Conservation (phyloP, 2,888 invertebrate species). For the Drosophila bunnanda region DNA sequence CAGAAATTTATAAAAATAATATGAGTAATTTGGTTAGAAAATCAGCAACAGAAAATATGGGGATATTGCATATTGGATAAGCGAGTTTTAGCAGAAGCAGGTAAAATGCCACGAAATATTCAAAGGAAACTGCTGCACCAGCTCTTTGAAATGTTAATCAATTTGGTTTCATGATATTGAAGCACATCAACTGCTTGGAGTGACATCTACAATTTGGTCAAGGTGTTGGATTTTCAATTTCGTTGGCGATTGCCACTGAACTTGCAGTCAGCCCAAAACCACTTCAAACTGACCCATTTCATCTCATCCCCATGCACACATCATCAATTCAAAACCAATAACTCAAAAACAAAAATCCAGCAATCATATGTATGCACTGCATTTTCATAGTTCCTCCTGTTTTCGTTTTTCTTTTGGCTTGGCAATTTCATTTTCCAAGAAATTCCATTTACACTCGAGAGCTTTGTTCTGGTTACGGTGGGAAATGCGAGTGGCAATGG, state of each 20-base stretch:
- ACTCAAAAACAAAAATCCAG: slow-evolving; percentile 71
- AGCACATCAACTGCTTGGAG: not conserved
- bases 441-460: slow-evolving; percentile 76
- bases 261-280: slow-evolving; percentile 2
- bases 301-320: slow-evolving; percentile 18
- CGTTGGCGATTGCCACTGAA: slow-evolving; percentile 7
- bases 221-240: slow-evolving; percentile 10
- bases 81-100: no score
- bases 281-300: slow-evolving; percentile 14
- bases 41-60: not conserved
- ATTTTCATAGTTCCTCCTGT: slow-evolving; percentile 61
- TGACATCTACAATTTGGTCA: slow-evolving; percentile 11
- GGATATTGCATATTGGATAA: no score
- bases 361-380: slow-evolving; percentile 65
- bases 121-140: not conserved
- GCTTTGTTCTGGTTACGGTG: slow-evolving; percentile 57
- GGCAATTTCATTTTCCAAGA: slow-evolving; percentile 70
- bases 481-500: slow-evolving; percentile 34
- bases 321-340: slow-evolving; percentile 76
- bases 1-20: slow-evolving; percentile 6
- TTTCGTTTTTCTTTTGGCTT: slow-evolving; percentile 47
- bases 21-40: not conserved
- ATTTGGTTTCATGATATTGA: not conserved
- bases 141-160: slow-evolving; percentile 1
- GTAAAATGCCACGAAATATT: no score